A percentile compares a stretch with the other conserved stretches of the same genome.
phyloP scores from a whole-genome alignment of 2,797 vertebrate genomes.

The Anniella stebbinsi region DNA sequence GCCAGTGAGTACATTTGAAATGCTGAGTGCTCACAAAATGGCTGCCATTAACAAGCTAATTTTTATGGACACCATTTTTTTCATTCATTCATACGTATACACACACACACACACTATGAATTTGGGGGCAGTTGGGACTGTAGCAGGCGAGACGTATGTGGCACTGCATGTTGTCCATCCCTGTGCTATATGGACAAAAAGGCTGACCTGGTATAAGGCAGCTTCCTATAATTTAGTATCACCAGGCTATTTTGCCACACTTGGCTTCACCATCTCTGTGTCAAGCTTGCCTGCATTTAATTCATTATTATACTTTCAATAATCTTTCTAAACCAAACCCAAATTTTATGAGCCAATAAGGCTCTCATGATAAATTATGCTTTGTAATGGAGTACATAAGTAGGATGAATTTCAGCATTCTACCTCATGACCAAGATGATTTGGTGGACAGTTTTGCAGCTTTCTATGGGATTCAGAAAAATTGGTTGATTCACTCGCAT shows the following conservation, averaged over 20 bases:
- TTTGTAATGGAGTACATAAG: not conserved
- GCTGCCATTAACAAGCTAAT: too few species aligned
- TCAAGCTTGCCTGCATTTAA: not conserved
- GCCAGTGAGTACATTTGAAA: too few species aligned
- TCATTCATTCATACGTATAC: too few species aligned
- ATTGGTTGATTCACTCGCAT: not conserved
- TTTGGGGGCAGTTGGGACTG: too few species aligned
- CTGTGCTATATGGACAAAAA: not conserved
- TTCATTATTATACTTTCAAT: not conserved
- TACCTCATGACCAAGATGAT: not conserved
- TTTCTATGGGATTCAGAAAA: not conserved
- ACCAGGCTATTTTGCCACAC: not conserved
- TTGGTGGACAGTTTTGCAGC: not conserved
- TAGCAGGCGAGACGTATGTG: too few species aligned
- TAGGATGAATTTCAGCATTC: not conserved
- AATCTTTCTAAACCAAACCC: not conserved
- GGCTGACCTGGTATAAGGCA: not conserved
- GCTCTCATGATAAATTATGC: not conserved
- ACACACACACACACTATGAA: too few species aligned
- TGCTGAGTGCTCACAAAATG: too few species aligned
- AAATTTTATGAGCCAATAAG: not conserved
- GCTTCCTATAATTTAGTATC: not conserved
- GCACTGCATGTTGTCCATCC: too few species aligned
- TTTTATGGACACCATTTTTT: too few species aligned
- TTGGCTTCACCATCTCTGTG: not conserved